Percentiles rank a stretch among this genome's conserved stretches.
Evolutionary conservation across 2,113 vertebrate species (phyloP).

Genomic region (Neofelis nebulosa): DNA sequence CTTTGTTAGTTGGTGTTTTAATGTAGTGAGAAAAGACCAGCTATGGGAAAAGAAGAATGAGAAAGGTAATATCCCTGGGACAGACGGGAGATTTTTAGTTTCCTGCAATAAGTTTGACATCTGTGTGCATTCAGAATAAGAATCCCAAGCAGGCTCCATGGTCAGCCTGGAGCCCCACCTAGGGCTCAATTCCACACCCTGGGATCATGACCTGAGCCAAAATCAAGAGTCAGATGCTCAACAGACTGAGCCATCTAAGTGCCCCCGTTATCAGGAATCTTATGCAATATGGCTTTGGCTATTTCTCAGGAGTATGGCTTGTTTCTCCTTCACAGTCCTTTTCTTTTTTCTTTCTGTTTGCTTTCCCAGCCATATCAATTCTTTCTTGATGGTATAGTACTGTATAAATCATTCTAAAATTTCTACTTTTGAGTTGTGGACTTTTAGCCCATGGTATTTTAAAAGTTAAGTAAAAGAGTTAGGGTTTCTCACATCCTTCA

Average conservation of each 20-base stretch:
- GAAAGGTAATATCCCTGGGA: neutral
- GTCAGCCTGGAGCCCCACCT: no score
- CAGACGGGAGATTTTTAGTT: neutral
- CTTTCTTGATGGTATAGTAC: neutral
- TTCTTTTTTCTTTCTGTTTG: neutral
- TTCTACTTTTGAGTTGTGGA: neutral
- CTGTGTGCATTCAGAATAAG: neutral
- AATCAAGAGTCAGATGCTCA: no score
- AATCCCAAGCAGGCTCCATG: no score
- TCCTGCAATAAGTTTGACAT: neutral
- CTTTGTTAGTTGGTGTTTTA: neutral
- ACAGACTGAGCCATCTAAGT: no score
- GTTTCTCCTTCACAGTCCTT: neutral
- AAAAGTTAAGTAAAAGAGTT: neutral
- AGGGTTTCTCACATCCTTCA: neutral
- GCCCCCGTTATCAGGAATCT: neutral
- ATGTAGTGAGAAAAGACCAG: neutral
- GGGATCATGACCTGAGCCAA: no score
- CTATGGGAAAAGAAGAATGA: neutral
- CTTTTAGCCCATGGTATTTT: neutral
- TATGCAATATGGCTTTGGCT: neutral
- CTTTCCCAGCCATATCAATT: neutral
- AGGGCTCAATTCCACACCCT: no score
- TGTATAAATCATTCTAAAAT: neutral
- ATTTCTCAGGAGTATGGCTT: neutral